Conservation (phyloP, 2,113 vertebrate genomes). For the Toxostoma redivivum region DNA sequence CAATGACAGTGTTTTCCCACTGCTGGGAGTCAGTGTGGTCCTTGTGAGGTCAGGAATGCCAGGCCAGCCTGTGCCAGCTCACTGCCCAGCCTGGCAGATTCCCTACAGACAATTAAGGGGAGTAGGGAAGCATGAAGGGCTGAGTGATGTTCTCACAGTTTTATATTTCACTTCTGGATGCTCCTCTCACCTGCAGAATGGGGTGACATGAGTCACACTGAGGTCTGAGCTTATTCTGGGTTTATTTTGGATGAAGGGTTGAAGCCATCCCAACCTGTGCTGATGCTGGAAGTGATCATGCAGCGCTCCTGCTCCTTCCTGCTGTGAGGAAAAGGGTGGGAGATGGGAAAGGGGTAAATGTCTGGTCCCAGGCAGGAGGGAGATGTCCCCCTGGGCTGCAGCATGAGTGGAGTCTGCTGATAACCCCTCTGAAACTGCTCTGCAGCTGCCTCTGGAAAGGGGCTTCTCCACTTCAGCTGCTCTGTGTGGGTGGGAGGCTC, state of each 20-base stretch:
- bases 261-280: neutral
- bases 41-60: neutral
- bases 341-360: neutral
- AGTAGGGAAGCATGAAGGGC: neutral
- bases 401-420: rapidly evolving
- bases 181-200: neutral
- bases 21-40: neutral
- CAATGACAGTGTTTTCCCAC: neutral
- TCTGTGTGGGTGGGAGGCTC: rapidly evolving
- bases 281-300: rapidly evolving
- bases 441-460: neutral
- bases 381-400: neutral
- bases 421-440: neutral
- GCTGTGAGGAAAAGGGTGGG: rapidly evolving
- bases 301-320: neutral
- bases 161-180: neutral
- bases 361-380: neutral
- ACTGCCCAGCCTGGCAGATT: neutral
- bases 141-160: neutral
- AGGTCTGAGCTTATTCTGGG: neutral
- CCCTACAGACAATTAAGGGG: neutral
- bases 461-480: neutral
- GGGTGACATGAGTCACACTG: rapidly evolving
- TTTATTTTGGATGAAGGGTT: neutral
- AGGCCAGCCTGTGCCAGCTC: neutral